phyloP scores from a whole-genome alignment of 1,140 invertebrate species.

The Campoletis sonorensis region DNA sequence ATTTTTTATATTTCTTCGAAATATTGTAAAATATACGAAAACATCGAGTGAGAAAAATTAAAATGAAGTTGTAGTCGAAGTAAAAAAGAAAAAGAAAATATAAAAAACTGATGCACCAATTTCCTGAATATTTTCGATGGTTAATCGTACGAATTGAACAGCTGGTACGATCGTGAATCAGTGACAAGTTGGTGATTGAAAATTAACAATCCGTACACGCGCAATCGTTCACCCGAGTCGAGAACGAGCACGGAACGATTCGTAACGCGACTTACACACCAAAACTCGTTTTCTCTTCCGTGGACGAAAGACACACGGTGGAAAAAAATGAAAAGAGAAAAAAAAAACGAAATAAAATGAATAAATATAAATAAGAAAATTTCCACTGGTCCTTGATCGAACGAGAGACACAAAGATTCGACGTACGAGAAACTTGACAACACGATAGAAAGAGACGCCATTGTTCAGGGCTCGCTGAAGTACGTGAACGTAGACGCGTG shows the following conservation, averaged over 20 bases:
- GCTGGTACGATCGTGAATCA: constrained; percentile 17
- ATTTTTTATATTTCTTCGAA: too few species aligned
- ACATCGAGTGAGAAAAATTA: not conserved
- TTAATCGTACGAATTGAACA: not conserved
- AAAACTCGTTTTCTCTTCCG: constrained; percentile 59
- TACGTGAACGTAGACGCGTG: too few species aligned
- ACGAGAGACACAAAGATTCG: constrained; percentile 29
- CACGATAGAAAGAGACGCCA: not conserved
- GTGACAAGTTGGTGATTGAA: constrained; percentile 25
- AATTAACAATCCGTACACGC: constrained; percentile 38
- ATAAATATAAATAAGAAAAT: constrained; percentile 47
- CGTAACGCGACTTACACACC: constrained; percentile 46
- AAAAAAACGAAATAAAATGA: too few species aligned
- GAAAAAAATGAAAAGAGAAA: not conserved
- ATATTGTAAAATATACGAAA: too few species aligned
- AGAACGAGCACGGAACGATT: constrained; percentile 30
- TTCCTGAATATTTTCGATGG: not conserved
- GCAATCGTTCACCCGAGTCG: constrained; percentile 12
- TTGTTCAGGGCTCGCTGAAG: constrained; percentile 16
- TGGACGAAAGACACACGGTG: constrained; percentile 26
- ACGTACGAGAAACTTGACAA: not conserved
- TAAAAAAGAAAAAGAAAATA: not conserved
- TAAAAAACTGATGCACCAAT: not conserved
- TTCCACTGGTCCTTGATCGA: constrained; percentile 65
- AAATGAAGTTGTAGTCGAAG: too few species aligned